phyloP scores from a whole-genome alignment of 1,140 invertebrate genomes.

The Chrysoperla carnea region DNA sequence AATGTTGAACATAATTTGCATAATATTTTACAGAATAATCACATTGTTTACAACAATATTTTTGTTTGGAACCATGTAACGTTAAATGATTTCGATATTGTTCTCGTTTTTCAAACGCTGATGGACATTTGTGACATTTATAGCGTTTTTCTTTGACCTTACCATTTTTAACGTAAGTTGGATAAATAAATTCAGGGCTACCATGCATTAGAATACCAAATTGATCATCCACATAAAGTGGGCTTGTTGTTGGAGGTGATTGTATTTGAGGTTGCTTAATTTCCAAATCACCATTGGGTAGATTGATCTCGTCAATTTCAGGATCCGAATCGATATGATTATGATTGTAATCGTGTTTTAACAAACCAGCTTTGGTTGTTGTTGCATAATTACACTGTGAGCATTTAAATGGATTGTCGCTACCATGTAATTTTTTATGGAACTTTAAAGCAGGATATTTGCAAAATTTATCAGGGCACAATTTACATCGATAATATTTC shows the following conservation, averaged over 20 bases:
- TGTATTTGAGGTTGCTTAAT: constrained; percentile 12
- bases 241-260: constrained; percentile 12
- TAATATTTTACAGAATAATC: constrained; percentile 81
- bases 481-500: constrained; percentile 25
- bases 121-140: constrained; percentile 74
- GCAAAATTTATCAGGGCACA: constrained; percentile 51
- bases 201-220: constrained; percentile 44
- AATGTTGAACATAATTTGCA: constrained; percentile 64
- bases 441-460: constrained; percentile 50
- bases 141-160: constrained; percentile 57
- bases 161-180: constrained; percentile 55
- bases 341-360: constrained; percentile 51
- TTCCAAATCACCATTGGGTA: constrained; percentile 6
- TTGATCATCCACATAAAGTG: constrained; percentile 36
- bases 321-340: constrained; percentile 15
- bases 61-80: constrained; percentile 66
- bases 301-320: constrained; percentile 3
- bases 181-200: constrained; percentile 59
- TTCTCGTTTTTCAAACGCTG: constrained; percentile 69
- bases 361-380: constrained; percentile 56
- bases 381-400: constrained; percentile 70
- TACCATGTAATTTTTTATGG: constrained; percentile 51
- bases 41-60: constrained; percentile 67
- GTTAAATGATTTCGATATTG: constrained; percentile 71
- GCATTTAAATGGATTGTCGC: constrained; percentile 51